These are phyloP conservation scores for Chaetophractus vellerosus DNA, from an alignment of 2,797 vertebrate genomes.

Conservation along the genomic window DNA sequence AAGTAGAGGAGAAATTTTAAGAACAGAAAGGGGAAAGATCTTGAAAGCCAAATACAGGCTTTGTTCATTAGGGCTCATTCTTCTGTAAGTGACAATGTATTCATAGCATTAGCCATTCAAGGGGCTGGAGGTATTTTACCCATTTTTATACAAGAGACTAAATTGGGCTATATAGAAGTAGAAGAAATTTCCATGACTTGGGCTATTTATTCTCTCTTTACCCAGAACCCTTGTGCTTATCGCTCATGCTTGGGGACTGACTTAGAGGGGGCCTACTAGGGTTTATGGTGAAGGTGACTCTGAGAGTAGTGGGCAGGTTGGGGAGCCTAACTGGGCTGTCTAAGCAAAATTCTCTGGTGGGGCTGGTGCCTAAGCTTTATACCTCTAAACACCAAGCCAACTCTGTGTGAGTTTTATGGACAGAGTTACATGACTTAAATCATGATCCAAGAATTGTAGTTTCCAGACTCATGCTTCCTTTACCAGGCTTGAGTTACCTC, in stretches of 20 bases:
- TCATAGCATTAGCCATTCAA: background rate
- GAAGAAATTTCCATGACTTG: background rate
- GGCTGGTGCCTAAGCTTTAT: background rate
- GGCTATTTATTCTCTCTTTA: background rate
- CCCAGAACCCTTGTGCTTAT: background rate
- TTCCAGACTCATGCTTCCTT: background rate
- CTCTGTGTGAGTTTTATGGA: background rate
- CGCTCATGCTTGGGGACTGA: background rate
- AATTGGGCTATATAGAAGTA: background rate
- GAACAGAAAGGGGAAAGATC: conserved; percentile 30
- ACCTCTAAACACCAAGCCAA: background rate
- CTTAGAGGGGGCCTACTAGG: background rate
- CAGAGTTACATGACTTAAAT: background rate
- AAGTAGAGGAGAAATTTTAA: conserved; percentile 6
- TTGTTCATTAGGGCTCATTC: background rate
- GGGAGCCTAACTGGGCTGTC: background rate
- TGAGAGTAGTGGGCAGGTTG: background rate
- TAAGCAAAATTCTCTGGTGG: background rate
- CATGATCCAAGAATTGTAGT: background rate
- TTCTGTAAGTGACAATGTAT: conserved; percentile 1
- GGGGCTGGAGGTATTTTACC: background rate
- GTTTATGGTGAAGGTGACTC: background rate
- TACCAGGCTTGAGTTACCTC: background rate
- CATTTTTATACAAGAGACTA: background rate
- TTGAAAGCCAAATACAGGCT: background rate